These are phyloP conservation scores for Calycopis cecrops DNA, from an alignment of 1,140 invertebrate species.

Conservation along the genomic window DNA sequence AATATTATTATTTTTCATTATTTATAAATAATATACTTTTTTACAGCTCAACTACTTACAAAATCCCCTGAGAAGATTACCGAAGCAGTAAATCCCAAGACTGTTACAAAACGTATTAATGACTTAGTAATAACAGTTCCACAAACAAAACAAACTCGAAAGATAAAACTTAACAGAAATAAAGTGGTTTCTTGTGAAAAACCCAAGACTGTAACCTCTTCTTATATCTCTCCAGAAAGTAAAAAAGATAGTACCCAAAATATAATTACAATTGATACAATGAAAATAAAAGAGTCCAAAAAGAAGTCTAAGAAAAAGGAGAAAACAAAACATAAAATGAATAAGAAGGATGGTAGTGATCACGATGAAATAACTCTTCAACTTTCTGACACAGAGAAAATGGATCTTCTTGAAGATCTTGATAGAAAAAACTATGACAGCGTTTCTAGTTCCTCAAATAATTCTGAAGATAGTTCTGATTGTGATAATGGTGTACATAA, in stretches of 20 bases:
- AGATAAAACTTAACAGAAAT: conserved; percentile 68
- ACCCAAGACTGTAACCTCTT: conserved; percentile 16
- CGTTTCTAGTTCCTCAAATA: conserved; percentile 30
- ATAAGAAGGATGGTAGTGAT: conserved; percentile 49
- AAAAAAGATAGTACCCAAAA: conserved; percentile 10
- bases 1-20: neutral
- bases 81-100: conserved; percentile 24
- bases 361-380: conserved; percentile 69
- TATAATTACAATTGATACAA: neutral
- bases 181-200: conserved; percentile 26
- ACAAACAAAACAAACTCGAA: conserved; percentile 40
- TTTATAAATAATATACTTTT: neutral
- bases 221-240: conserved; percentile 6
- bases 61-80: conserved; percentile 1
- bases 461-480: conserved; percentile 38
- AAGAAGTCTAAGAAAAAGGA: conserved; percentile 45
- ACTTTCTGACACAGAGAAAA: conserved; percentile 69
- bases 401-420: conserved; percentile 67
- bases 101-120: conserved; percentile 47
- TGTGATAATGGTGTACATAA: conserved; percentile 19
- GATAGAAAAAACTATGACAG: conserved; percentile 47
- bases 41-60: conserved; percentile 5
- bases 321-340: conserved; percentile 37
- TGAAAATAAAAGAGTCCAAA: conserved; percentile 31
- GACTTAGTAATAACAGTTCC: conserved; percentile 56